Evolutionary conservation across 2,797 vertebrate genomes (phyloP), one percentile per base, ranked within the genome.

Genomic region (Ceryle rudis): DNA sequence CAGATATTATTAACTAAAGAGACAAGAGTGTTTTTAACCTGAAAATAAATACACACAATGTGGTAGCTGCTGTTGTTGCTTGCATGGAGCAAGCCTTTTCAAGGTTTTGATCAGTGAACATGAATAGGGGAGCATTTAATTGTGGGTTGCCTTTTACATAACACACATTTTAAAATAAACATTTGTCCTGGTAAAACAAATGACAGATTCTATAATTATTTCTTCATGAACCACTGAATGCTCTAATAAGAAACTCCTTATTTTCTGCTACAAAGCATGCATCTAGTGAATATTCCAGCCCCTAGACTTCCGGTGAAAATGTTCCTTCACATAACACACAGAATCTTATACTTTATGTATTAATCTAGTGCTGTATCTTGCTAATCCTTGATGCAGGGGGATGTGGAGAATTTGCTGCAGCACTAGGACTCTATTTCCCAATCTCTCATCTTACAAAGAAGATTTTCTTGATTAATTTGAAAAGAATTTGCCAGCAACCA

Each of bases 61-160:
- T 81, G 81, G 90, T 77, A 77, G 77, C 89, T 90, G 93, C 84
- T 96, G 91, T 93, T 95, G 74, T 65, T 93, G 49, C 89, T 90
- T 71, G 67, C 85, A 70, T 21, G 61, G 80, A 77, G 42, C 0
- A 33, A 95, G 67, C 22, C 85, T 90, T 93, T 95, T 91, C 72
- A 79, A 26, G 35, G 57, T 60, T 95, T 92, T 85, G 61, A 51
- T 86, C 62, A 17, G 5, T 9, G 5, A 95, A 79, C 26, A 29
- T 64, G 82, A 96, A 94, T 79, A 25, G 66, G 55, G 82, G 67
- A 93, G 39, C 62, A 73, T 75, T 94, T 93, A 93, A 81, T 94
- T 88, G 80, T 22, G 0, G 66, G 60, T 47, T 66, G 62, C 31
- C 62, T 86, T 88, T 94, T 88, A 55, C 33, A 64, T 73, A 94